Evolutionary conservation across 2,797 vertebrate genomes (phyloP), one percentile per base, ranked within the genome.

Genomic region (Poeciliopsis turneri): DNA sequence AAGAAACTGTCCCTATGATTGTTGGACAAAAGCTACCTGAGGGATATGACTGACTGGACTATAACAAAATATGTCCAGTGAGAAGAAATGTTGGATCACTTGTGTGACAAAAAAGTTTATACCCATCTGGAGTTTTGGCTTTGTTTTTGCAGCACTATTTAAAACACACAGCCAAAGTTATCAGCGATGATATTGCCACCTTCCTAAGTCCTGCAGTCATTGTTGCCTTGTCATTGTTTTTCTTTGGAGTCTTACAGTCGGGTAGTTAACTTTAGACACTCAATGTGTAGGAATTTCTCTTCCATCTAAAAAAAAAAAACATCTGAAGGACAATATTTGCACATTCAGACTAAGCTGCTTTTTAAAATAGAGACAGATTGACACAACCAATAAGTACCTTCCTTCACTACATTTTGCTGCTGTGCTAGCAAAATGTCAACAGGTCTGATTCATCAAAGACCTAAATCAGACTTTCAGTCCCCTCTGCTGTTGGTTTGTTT

Each of bases 1-100:
- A 86, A 90, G 87, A 86, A 93, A 91, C 86, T 89, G 92, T 93
- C 90, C 85, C 88, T 88, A 88, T 81, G 84, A 90, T 88, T 84
- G 78, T 79, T 78, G 84, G 85, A 79, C 80, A 83, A 86, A 90
- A 90, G 88, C 85, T 87, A 80, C 84, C 82, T 75, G 81, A 84
- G 88, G 86, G 89, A 93, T 82, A 72, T n/a, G 85, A 78, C 83
- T 84, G 82, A 51, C 76, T 90, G 85, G 87, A 83, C 84, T 82
- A 61, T 41, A 82, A 85, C 77, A 85, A 87, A 90, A 91, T 88
- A 88, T 66, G 85, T 86, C 80, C 80, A 78, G 39, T 57, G 82
- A 83, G 77, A 81, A 66, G 78, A 78, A 80, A 82, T 79, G 78
- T 59, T 78, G 66, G 71, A 28, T 78, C 82, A 83, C 78, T 82